A percentile compares a stretch with the other conserved stretches of the same genome.
Evolutionary conservation across 2,113 vertebrate genomes (phyloP).

Genomic region (Rallus limicola): DNA sequence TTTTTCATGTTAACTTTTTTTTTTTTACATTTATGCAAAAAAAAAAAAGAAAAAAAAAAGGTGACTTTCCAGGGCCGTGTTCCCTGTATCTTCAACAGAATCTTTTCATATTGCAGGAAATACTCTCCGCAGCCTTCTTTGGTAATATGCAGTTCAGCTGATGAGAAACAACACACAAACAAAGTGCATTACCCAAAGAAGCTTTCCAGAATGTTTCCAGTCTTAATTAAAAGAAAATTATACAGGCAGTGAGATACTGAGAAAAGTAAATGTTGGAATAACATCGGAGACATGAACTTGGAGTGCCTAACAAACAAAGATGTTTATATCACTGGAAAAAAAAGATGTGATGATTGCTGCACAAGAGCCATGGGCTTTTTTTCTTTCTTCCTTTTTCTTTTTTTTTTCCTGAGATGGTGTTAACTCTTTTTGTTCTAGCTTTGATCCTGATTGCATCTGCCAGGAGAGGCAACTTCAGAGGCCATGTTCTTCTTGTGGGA

Average conservation of each 20-base stretch:
- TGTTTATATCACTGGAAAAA: constrained; percentile 55
- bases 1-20: not conserved
- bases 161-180: constrained; percentile 42
- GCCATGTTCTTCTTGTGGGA: constrained; percentile 44
- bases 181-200: constrained; percentile 48
- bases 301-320: constrained; percentile 59
- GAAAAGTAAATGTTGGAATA: constrained; percentile 57
- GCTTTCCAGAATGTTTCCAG: constrained; percentile 64
- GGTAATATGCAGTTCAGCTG: constrained; percentile 30
- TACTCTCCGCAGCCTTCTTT: constrained; percentile 52
- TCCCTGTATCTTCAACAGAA: constrained; percentile 50
- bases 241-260: constrained; percentile 58
- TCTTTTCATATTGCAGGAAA: constrained; percentile 57
- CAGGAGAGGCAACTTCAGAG: constrained; percentile 6
- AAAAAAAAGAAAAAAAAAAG: not conserved
- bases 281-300: constrained; percentile 44
- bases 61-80: constrained; percentile 35
- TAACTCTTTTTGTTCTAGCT: constrained; percentile 52
- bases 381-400: not conserved
- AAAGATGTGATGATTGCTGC: constrained; percentile 54
- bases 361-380: constrained; percentile 50
- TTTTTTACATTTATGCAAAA: not conserved
- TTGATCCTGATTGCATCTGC: constrained; percentile 41
- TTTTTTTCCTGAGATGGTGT: not conserved
- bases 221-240: constrained; percentile 56